Conservation (phyloP, 2,888 invertebrate genomes). For the Norana najaformis region DNA sequence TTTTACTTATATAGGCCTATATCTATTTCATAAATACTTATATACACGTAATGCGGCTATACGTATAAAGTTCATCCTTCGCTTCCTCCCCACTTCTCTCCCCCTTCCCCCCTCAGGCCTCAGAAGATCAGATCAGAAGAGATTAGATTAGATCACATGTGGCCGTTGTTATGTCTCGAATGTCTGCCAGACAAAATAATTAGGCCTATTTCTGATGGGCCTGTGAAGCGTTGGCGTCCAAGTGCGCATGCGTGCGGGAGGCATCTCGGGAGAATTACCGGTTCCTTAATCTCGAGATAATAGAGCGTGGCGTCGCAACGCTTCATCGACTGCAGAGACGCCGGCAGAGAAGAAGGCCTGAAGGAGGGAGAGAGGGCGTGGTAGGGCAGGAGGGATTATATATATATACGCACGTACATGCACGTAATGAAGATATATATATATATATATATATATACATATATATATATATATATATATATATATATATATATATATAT, state of each 20-base stretch:
- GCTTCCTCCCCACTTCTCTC: too few relatives aligned
- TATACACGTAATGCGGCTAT: too few relatives aligned
- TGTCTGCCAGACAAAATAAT: not conserved
- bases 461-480: slow-evolving; percentile 3
- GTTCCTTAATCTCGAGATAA: not conserved
- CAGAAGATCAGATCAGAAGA: not conserved
- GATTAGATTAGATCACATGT: not conserved
- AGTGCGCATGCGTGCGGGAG: not conserved
- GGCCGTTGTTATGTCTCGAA: not conserved
- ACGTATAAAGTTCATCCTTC: too few relatives aligned
- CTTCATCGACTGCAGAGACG: not conserved
- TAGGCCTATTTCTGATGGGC: too few relatives aligned
- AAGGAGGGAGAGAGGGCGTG: not conserved
- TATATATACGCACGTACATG: not conserved
- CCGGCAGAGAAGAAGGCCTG: not conserved
- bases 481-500: slow-evolving; percentile 4
- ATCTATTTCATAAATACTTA: too few relatives aligned
- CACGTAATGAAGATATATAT: not conserved
- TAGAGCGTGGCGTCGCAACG: not conserved
- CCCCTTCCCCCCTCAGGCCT: too few relatives aligned
- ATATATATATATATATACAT: not conserved
- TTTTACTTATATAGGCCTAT: too few relatives aligned
- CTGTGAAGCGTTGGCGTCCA: too few relatives aligned
- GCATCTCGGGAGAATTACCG: not conserved
- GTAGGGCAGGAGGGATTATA: not conserved